These are phyloP conservation scores for Cotesia vestalis DNA, from an alignment of 1,140 invertebrate species.

Conservation along the genomic window DNA sequence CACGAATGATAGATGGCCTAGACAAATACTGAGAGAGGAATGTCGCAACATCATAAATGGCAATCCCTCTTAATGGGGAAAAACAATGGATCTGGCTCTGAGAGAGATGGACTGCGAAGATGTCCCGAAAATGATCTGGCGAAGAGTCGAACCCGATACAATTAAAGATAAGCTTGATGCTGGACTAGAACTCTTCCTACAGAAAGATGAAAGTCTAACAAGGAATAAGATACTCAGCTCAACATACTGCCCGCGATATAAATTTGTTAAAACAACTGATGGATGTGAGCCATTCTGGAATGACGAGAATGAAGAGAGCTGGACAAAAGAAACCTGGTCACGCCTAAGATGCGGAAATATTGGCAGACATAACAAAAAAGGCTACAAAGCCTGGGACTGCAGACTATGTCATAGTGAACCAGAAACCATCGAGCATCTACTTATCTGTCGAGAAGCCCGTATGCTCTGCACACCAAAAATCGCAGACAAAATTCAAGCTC, in stretches of 20 bases:
- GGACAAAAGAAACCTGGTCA: neutral
- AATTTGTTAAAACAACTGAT: no score
- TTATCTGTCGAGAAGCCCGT: neutral
- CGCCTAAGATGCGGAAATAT: constrained; percentile 1
- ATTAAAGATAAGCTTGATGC: no score
- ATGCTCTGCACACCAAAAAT: neutral
- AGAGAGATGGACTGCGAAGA: no score
- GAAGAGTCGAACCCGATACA: no score
- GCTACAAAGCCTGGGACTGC: neutral
- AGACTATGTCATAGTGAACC: neutral
- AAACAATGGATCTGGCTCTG: no score
- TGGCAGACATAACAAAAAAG: neutral
- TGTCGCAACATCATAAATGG: neutral
- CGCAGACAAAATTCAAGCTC: neutral
- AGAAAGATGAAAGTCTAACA: no score
- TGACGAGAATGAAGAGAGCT: no score
- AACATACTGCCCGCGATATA: no score
- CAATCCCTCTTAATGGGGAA: constrained; percentile 7
- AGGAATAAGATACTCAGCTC: no score
- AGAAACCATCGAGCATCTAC: constrained; percentile 7
- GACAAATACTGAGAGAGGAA: neutral
- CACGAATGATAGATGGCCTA: constrained; percentile 11
- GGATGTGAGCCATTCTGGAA: no score
- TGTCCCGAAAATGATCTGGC: no score
- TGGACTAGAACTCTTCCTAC: no score